Base-by-base conservation (phyloP, 1,140 invertebrate genomes). In the Doryteuthis pealeii region DNA sequence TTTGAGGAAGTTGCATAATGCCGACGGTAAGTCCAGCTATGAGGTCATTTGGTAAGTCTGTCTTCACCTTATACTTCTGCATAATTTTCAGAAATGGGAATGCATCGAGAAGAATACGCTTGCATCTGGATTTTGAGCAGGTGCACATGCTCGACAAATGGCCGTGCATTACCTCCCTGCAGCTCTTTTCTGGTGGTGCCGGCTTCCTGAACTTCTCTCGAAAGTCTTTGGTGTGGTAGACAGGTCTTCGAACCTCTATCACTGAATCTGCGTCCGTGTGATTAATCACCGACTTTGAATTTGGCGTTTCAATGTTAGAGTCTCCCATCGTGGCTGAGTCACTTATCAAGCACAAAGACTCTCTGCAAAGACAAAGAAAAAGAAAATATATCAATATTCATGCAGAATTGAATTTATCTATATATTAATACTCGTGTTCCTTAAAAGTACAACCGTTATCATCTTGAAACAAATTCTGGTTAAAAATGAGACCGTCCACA, bases 1-100 rank as follows among this genome's bases (percentile, higher is more conserved):
- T 81, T 78, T 85, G 84, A 18, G 84, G 84, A 31, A 85, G 73
- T 69, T 86, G 82, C 84, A 86, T 85, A 8, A 86, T 84, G 1
- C 84, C 84, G 0, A 86, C 84, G 15, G 84, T 86, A n/a, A 86
- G 75, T 33, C 84, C 84, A 45, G 83, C 74, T 10, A 85, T 80
- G 62, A 85, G 65, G 71, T 86, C 84, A 71, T 78, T 82, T 8
- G 80, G 79, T 15, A 84, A 71, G 73, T 83, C 82, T n/a, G 71
- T 68, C 31, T 76, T 74, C 78, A 79, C 77, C 33, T 82, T 78
- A 68, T 86, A 86, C 71, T 82, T 82, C 32, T 76, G 75, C 76
- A 84, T 80, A 54, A 85, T 85, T 15, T 75, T 77, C 12, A 82
- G 58, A 67, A 83, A 81, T 10, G 84, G 84, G 26, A 86, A 79